These are phyloP conservation scores for Diacarnus erythraeanus DNA, from an alignment of 37 sponge, comb jelly and placozoan species.

Conservation along the genomic window DNA sequence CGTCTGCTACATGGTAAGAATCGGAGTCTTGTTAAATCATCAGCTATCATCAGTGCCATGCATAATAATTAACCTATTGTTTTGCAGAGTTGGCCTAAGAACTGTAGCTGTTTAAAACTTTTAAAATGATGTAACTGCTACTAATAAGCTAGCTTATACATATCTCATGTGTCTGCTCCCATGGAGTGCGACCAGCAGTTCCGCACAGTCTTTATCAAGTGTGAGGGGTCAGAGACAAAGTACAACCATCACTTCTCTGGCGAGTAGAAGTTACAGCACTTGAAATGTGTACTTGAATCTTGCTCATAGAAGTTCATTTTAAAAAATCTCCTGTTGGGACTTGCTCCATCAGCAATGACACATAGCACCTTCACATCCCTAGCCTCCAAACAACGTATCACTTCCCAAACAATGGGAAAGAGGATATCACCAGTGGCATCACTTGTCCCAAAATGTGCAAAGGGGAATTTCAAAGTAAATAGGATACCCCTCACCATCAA, in stretches of 20 bases:
- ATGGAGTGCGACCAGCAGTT: not conserved
- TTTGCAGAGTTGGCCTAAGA: too few species aligned
- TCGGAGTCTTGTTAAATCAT: too few species aligned
- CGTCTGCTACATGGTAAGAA: too few species aligned
- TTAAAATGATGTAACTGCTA: too few species aligned
- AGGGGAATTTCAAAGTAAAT: constrained; percentile 5
- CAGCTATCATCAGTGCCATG: too few species aligned
- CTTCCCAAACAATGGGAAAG: not conserved
- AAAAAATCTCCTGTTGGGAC: not conserved
- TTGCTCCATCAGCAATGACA: not conserved
- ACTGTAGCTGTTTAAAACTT: too few species aligned
- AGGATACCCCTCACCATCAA: constrained; percentile 20
- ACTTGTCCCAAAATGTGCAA: constrained; percentile 16
- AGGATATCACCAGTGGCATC: not conserved
- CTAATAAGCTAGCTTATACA: too few species aligned
- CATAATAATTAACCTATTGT: too few species aligned
- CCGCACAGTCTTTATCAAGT: not conserved
- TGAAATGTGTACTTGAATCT: not conserved
- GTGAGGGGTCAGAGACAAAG: not conserved
- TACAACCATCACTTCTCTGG: not conserved
- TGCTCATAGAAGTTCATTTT: not conserved
- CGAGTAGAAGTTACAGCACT: not conserved
- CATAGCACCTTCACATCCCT: not conserved
- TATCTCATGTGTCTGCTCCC: too few species aligned
- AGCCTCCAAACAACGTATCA: not conserved